Evolutionary conservation across 2,113 vertebrate species (phyloP).

Genomic region (Pseudopodoces humilis): DNA sequence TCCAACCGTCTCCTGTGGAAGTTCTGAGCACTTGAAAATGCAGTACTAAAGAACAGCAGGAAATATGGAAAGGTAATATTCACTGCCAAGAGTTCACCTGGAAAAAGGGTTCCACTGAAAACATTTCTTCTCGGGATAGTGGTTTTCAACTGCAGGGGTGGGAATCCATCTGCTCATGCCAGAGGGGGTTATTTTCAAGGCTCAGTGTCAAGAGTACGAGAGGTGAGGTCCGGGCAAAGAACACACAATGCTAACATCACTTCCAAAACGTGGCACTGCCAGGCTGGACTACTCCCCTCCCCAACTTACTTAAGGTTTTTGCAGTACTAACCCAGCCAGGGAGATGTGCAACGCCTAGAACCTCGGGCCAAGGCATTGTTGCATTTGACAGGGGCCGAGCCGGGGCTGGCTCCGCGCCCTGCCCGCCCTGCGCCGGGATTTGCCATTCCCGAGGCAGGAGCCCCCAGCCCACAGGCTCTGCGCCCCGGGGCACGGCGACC

Average conservation of each 20-base stretch:
- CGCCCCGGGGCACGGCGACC: background rate
- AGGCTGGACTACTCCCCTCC: background rate
- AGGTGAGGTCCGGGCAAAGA: background rate
- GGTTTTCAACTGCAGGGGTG: background rate
- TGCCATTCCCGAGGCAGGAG: background rate
- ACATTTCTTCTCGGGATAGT: background rate
- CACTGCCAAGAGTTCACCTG: background rate
- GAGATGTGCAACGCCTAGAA: background rate
- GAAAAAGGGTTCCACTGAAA: background rate
- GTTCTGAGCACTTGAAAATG: background rate
- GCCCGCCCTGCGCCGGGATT: background rate
- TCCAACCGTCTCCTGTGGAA: background rate
- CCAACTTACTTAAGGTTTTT: background rate
- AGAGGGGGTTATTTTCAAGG: rapidly evolving
- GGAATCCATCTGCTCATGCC: background rate
- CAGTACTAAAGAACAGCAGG: background rate
- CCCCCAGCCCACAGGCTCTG: background rate
- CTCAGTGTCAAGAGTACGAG: background rate
- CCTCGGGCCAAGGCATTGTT: background rate
- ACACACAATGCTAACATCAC: background rate
- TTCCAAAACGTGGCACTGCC: background rate
- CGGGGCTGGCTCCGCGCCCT: background rate
- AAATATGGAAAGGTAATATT: background rate
- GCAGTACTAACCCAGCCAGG: background rate
- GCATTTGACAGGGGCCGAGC: background rate